phyloP scores from a whole-genome alignment of 2,888 invertebrate species.

The Tenthredo scrophulariae region DNA sequence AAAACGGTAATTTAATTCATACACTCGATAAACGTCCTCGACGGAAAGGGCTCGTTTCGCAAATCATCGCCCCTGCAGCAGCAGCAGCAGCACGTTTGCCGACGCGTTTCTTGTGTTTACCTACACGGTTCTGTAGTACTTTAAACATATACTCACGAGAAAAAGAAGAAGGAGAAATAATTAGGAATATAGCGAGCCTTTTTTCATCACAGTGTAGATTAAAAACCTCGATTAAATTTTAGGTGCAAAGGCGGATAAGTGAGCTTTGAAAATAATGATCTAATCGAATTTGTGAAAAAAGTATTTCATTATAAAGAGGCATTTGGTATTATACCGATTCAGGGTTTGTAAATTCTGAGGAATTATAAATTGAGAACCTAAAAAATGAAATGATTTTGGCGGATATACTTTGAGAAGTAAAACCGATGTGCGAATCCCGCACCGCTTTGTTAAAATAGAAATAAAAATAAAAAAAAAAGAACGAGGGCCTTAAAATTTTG shows the following conservation, averaged over 20 bases:
- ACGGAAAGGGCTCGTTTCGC: conserved; percentile 73
- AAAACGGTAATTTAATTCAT: conserved; percentile 78
- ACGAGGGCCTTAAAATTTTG: conserved; percentile 17
- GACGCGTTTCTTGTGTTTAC: conserved; percentile 19
- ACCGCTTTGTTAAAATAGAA: not conserved
- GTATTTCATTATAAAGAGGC: not conserved
- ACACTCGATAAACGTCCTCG: conserved; percentile 75
- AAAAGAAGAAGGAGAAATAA: not conserved
- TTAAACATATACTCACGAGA: not conserved
- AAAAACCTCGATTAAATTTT: not conserved
- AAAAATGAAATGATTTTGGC: not conserved
- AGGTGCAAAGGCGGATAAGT: not conserved
- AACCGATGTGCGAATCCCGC: not conserved
- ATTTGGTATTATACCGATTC: not conserved
- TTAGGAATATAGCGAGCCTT: not conserved
- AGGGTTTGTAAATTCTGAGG: too few relatives aligned
- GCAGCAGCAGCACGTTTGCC: not conserved
- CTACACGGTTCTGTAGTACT: not conserved
- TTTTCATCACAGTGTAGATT: not conserved
- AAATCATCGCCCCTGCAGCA: conserved; percentile 70
- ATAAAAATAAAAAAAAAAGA: not conserved
- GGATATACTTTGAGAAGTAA: not conserved
- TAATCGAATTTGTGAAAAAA: not conserved
- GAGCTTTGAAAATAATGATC: not conserved
- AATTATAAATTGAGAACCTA: not conserved